These are phyloP conservation scores for Cyclina sinensis DNA, from an alignment of 1,140 invertebrate genomes.

Conservation along the genomic window DNA sequence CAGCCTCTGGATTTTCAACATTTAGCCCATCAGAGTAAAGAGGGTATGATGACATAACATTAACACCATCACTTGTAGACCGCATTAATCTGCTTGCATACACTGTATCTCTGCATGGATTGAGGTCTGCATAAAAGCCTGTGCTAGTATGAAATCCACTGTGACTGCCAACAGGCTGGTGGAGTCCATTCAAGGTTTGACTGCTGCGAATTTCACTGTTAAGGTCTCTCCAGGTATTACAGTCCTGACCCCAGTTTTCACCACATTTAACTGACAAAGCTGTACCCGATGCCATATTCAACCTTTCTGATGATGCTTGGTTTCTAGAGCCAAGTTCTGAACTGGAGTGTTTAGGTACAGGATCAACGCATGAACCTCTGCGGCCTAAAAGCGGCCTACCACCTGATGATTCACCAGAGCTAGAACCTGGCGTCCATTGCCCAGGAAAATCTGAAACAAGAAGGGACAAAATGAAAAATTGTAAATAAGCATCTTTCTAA, in stretches of 20 bases:
- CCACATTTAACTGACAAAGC: too few species aligned
- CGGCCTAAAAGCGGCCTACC: not conserved
- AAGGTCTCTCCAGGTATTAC: not conserved
- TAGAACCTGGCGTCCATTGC: not conserved
- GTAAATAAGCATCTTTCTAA: too few species aligned
- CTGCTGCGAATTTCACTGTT: not conserved
- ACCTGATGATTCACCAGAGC: not conserved
- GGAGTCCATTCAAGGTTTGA: not conserved
- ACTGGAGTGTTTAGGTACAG: not conserved
- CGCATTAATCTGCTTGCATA: not conserved
- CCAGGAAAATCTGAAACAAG: not conserved
- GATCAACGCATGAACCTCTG: not conserved
- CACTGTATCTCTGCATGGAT: not conserved
- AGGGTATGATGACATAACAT: not conserved
- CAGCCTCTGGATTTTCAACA: not conserved
- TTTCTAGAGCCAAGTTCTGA: not conserved
- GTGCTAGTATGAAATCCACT: not conserved
- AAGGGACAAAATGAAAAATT: too few species aligned
- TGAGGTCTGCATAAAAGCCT: not conserved
- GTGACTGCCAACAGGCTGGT: not conserved
- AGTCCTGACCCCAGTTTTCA: not conserved
- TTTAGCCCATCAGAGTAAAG: not conserved
- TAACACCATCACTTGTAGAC: not conserved
- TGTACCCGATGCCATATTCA: not conserved
- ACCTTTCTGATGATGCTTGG: not conserved